Percentiles rank a stretch among this genome's conserved stretches.
phyloP scores from a whole-genome alignment of 2,888 invertebrate species.

The Allygus modestus region DNA sequence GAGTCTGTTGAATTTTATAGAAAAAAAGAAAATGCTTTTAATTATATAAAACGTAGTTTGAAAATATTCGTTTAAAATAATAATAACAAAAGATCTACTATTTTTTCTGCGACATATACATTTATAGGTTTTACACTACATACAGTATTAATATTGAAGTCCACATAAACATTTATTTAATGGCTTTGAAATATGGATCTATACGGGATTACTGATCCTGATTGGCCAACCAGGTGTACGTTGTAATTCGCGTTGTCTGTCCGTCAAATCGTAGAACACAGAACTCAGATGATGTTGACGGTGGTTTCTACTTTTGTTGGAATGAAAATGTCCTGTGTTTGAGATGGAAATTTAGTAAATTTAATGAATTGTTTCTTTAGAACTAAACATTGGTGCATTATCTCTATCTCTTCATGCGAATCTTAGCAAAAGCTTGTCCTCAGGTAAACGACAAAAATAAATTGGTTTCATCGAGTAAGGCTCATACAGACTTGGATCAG shows the following conservation, averaged over 20 bases:
- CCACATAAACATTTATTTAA: background rate
- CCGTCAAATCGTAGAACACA: background rate
- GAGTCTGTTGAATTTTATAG: too few relatives aligned
- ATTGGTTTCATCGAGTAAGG: too few relatives aligned
- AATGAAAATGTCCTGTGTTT: background rate
- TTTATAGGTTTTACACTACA: too few relatives aligned
- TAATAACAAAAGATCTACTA: too few relatives aligned
- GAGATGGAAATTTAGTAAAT: background rate
- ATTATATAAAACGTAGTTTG: too few relatives aligned
- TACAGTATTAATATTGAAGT: too few relatives aligned
- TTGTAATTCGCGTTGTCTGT: slow-evolving; percentile 20
- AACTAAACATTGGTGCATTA: background rate
- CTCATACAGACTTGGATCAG: background rate
- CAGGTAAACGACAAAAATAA: too few relatives aligned
- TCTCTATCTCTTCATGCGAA: background rate
- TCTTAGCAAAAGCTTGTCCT: background rate
- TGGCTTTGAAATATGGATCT: background rate
- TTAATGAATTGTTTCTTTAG: background rate
- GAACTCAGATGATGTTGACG: background rate
- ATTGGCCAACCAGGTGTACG: slow-evolving; percentile 8
- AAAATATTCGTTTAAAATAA: too few relatives aligned
- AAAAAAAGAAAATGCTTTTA: too few relatives aligned
- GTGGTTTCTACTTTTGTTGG: background rate
- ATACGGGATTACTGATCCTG: background rate
- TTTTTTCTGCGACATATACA: too few relatives aligned